These are phyloP conservation scores for Ranitomeya imitator DNA, from an alignment of 2,113 vertebrate species.

Conservation along the genomic window DNA sequence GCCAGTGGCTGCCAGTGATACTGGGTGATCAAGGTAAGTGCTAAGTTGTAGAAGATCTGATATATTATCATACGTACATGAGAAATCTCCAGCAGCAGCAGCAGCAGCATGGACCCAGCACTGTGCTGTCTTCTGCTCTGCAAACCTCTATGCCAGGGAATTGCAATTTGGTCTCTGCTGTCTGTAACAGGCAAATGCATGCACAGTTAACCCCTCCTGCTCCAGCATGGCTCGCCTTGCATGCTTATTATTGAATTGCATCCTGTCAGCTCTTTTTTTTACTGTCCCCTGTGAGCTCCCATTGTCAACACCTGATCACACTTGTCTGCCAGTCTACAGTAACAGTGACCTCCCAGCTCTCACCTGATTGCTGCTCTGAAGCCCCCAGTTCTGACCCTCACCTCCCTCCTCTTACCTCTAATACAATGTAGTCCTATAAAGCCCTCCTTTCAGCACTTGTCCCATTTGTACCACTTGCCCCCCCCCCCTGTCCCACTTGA, in stretches of 20 bases:
- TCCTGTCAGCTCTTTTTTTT: background rate
- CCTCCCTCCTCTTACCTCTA: constrained; percentile 15
- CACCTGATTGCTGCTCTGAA: constrained; percentile 22
- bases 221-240: background rate
- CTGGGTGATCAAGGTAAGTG: constrained; percentile 24
- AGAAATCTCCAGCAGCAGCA: background rate
- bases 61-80: background rate
- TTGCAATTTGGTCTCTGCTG: constrained; percentile 19
- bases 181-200: constrained; percentile 5
- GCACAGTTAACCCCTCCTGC: constrained; percentile 19
- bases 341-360: background rate
- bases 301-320: constrained; percentile 21
- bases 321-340: background rate
- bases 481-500: too few species aligned
- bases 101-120: constrained; percentile 11
- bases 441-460: too few species aligned
- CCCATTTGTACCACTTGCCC: too few species aligned
- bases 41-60: constrained; percentile 24
- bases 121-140: background rate
- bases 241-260: background rate
- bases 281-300: background rate
- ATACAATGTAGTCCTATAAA: too few species aligned
- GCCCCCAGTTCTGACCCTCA: background rate
- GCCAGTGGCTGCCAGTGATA: constrained; percentile 15
- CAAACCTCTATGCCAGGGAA: background rate